These are phyloP conservation scores for Psix sp. DNA, from an alignment of 1,140 invertebrate species.

Conservation along the genomic window DNA sequence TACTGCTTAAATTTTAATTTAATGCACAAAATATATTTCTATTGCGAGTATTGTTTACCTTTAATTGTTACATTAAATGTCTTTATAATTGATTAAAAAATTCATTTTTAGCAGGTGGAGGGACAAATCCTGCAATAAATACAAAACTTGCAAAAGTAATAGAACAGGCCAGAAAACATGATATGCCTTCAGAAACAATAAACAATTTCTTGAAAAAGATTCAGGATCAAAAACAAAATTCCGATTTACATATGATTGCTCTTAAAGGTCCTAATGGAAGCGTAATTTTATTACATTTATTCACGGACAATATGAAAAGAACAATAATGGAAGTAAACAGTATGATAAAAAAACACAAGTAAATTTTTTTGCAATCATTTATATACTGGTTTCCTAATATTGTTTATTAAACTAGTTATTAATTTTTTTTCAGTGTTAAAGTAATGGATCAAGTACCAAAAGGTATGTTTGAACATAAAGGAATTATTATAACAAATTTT, in stretches of 20 bases:
- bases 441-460: constrained; percentile 59
- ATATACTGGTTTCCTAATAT: too few species aligned
- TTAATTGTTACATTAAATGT: constrained; percentile 29
- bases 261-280: constrained; percentile 75
- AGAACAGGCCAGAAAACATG: constrained; percentile 79
- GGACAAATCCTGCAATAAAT: constrained; percentile 79
- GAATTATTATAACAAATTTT: constrained; percentile 74
- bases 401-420: neutral
- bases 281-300: constrained; percentile 71
- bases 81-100: neutral
- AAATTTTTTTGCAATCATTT: too few species aligned
- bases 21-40: too few species aligned
- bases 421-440: constrained; percentile 36
- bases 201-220: constrained; percentile 79
- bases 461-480: constrained; percentile 77
- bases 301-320: constrained; percentile 67
- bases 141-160: constrained; percentile 77
- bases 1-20: too few species aligned
- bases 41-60: too few species aligned
- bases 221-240: constrained; percentile 65
- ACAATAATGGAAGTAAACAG: constrained; percentile 69
- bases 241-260: constrained; percentile 67
- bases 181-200: constrained; percentile 80
- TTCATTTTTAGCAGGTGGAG: constrained; percentile 74
- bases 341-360: constrained; percentile 76